Conservation (phyloP, 2,888 invertebrate genomes). For the Cryptophagus acutangulus region DNA sequence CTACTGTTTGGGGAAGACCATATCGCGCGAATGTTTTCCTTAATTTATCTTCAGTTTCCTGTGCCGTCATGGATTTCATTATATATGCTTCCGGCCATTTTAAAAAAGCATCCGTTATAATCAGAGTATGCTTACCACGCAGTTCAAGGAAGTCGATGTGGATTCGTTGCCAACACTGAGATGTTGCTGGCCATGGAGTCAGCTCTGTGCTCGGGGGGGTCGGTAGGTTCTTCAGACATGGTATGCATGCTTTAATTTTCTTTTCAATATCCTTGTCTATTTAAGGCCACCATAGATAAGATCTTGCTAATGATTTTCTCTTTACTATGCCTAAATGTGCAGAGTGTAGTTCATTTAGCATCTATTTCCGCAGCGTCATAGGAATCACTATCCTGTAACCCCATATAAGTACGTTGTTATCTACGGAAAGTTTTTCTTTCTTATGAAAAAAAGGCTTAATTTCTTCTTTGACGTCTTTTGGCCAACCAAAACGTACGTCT, state of each 20-base stretch:
- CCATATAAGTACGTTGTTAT: constrained; percentile 4
- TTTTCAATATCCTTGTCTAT: neutral
- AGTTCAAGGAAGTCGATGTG: constrained; percentile 10
- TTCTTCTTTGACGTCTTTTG: constrained; percentile 3
- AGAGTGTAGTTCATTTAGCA: neutral
- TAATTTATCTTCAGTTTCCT: too few species aligned
- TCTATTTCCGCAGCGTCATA: neutral
- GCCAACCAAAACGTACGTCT: neutral
- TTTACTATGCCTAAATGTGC: constrained; percentile 5
- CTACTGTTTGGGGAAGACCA: too few species aligned
- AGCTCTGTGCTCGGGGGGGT: neutral
- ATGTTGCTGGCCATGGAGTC: neutral
- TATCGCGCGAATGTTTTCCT: too few species aligned
- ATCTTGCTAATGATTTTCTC: constrained; percentile 2
- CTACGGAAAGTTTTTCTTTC: constrained; percentile 1
- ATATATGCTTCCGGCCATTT: constrained; percentile 12
- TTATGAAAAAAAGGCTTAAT: constrained; percentile 3
- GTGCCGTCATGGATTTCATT: too few species aligned
- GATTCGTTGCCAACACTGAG: neutral
- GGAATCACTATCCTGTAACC: constrained; percentile 1
- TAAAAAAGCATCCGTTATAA: constrained; percentile 6
- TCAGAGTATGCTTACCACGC: neutral
- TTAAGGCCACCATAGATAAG: constrained; percentile 1
- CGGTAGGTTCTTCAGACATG: neutral
- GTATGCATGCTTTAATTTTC: neutral